These are phyloP conservation scores for Pyrrhosoma nymphula DNA, from an alignment of 2,888 invertebrate genomes.

Conservation along the genomic window DNA sequence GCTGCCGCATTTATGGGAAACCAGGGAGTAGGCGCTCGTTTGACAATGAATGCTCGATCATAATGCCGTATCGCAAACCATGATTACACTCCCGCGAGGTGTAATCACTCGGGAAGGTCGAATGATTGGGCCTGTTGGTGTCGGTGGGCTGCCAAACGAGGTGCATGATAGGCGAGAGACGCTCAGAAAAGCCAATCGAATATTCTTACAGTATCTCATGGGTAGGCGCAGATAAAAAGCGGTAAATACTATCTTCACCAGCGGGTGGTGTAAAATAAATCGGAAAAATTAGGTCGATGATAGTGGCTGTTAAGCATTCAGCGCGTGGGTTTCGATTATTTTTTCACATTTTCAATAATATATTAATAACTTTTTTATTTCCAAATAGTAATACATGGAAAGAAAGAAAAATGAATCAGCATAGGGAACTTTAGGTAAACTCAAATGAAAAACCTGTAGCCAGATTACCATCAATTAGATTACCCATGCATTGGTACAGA, in stretches of 20 bases:
- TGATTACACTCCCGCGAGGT: not conserved
- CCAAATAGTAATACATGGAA: no score
- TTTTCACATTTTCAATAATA: no score
- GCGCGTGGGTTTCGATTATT: not conserved
- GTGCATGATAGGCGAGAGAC: not conserved
- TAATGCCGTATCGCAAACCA: not conserved
- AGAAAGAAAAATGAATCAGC: no score
- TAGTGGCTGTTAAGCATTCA: not conserved
- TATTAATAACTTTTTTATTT: no score
- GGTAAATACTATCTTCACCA: no score
- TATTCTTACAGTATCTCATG: not conserved
- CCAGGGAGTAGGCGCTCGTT: not conserved
- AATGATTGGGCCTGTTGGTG: not conserved
- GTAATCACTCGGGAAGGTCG: not conserved
- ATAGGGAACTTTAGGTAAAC: no score
- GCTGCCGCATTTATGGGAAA: not conserved
- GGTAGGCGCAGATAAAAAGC: not conserved
- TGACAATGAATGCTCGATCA: not conserved
- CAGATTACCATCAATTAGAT: no score
- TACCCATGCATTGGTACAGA: no score
- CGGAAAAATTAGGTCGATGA: not conserved
- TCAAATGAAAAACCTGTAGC: no score
- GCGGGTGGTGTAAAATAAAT: not conserved
- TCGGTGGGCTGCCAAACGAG: not conserved
- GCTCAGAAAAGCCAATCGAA: not conserved